Evolutionary conservation across 2,797 vertebrate genomes (phyloP).

Genomic region (Scolopax bukidnonensis): DNA sequence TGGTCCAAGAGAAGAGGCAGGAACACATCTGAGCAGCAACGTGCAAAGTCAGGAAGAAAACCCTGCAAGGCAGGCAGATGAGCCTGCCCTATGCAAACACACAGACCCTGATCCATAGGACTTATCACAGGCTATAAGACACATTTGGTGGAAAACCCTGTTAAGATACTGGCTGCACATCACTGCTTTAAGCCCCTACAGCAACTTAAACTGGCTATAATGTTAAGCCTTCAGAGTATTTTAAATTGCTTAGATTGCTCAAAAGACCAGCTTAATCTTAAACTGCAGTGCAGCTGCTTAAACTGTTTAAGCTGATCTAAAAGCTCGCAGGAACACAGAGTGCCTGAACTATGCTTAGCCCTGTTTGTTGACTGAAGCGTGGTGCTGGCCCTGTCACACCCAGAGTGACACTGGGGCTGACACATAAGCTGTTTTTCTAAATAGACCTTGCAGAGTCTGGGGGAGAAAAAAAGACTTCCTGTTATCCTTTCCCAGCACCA

Average conservation of each 20-base stretch:
- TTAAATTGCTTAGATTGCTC: conserved; percentile 67
- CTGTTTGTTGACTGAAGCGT: background rate
- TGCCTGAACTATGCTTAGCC: conserved; percentile 20
- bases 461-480: background rate
- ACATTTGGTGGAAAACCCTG: conserved; percentile 1
- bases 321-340: conserved; percentile 28
- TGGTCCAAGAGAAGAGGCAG: accelerated
- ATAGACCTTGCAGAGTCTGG: background rate
- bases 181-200: conserved; percentile 43
- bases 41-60: background rate
- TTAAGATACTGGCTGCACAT: conserved; percentile 48
- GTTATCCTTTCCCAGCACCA: background rate
- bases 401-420: background rate
- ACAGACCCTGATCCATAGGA: background rate
- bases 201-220: conserved; percentile 63
- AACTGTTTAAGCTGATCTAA: conserved; percentile 64
- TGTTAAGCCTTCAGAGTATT: conserved; percentile 63
- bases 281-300: conserved; percentile 64
- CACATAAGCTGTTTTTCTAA: background rate
- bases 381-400: background rate
- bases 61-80: background rate
- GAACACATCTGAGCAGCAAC: background rate
- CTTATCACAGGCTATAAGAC: conserved; percentile 17
- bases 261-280: conserved; percentile 63
- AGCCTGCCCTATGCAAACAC: background rate